Percentiles rank a stretch among this genome's conserved stretches.
Evolutionary conservation across 1,140 invertebrate species (phyloP).

Genomic region (Chymomyza costata): DNA sequence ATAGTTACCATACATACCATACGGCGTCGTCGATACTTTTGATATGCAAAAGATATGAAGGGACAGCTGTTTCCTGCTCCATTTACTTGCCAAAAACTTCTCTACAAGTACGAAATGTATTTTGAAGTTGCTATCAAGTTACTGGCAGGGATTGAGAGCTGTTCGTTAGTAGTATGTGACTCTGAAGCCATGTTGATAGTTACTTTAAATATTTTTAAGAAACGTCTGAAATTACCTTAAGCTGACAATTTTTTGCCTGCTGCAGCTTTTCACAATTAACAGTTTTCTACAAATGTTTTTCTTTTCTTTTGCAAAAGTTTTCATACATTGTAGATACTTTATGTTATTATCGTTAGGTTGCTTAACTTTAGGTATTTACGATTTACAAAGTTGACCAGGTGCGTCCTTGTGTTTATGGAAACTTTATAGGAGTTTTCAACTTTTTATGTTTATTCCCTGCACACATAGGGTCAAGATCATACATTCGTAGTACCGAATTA

Average conservation of each 20-base stretch:
- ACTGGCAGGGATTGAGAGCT: conserved; percentile 1
- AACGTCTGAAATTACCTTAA: conserved; percentile 47
- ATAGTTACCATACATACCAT: too few species aligned
- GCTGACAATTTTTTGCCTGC: conserved; percentile 34
- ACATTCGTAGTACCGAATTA: too few species aligned
- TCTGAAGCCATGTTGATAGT: conserved; percentile 13
- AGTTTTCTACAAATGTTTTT: too few species aligned
- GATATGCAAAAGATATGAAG: conserved; percentile 73
- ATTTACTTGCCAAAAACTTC: conserved; percentile 70
- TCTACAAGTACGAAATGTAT: conserved; percentile 59
- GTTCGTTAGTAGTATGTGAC: too few species aligned
- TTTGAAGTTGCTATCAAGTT: conserved; percentile 45
- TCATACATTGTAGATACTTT: conserved; percentile 45
- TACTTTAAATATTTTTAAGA: conserved; percentile 43
- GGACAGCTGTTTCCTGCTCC: conserved; percentile 71
- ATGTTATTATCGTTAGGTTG: conserved; percentile 66
- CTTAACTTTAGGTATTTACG: conserved; percentile 55
- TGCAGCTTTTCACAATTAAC: conserved; percentile 32
- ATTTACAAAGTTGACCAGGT: conserved; percentile 42
- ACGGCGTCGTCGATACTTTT: conserved; percentile 60
- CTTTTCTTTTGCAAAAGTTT: conserved; percentile 18
- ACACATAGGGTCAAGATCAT: too few species aligned
- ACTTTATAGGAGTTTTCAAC: too few species aligned
- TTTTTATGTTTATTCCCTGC: too few species aligned
- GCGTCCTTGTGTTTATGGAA: too few species aligned